Percentiles rank a stretch among this genome's conserved stretches.
phyloP scores from a whole-genome alignment of 1,140 invertebrate genomes.

The Drosophila sp. region DNA sequence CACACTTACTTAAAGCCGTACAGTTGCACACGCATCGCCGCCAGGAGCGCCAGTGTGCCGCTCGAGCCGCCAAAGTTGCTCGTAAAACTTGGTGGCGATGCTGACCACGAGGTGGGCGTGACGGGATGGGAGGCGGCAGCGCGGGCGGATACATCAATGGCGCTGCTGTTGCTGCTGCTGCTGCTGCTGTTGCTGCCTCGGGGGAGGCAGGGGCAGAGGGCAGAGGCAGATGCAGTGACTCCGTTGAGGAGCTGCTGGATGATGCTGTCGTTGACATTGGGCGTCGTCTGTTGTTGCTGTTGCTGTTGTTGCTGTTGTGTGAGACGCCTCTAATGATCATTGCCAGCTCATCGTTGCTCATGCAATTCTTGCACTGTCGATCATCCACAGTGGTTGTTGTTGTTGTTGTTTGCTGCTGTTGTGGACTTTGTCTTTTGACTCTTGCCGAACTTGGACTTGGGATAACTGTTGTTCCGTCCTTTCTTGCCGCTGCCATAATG shows the following conservation, averaged over 20 bases:
- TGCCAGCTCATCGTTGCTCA: conserved; percentile 76
- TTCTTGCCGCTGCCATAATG: conserved; percentile 53
- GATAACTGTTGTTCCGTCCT: conserved; percentile 13
- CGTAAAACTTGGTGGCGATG: conserved; percentile 60
- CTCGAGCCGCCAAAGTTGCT: conserved; percentile 45
- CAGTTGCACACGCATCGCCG: conserved; percentile 59
- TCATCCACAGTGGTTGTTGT: conserved; percentile 18
- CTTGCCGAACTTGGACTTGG: conserved; percentile 44
- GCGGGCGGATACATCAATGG: not conserved
- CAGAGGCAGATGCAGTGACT: conserved; percentile 63
- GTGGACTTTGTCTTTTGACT: conserved; percentile 50
- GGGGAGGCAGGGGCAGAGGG: conserved; percentile 17
- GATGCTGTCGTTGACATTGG: conserved; percentile 41
- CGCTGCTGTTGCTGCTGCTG: conserved; percentile 13
- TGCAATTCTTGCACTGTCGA: conserved; percentile 54
- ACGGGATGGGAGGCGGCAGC: conserved; percentile 60
- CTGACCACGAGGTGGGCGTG: conserved; percentile 71
- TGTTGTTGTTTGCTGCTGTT: conserved; percentile 12
- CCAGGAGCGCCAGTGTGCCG: conserved; percentile 54
- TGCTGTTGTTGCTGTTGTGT: conserved; percentile 29
- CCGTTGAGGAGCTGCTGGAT: conserved; percentile 56
- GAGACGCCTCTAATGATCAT: conserved; percentile 65
- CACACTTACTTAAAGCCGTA: conserved; percentile 68
- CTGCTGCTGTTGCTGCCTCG: conserved; percentile 25
- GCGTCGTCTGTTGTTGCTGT: conserved; percentile 27